Percentiles rank a stretch among this genome's conserved stretches.
These are phyloP conservation scores for Marronus borbonicus DNA, from an alignment of 2,888 invertebrate species.

Conservation along the genomic window DNA sequence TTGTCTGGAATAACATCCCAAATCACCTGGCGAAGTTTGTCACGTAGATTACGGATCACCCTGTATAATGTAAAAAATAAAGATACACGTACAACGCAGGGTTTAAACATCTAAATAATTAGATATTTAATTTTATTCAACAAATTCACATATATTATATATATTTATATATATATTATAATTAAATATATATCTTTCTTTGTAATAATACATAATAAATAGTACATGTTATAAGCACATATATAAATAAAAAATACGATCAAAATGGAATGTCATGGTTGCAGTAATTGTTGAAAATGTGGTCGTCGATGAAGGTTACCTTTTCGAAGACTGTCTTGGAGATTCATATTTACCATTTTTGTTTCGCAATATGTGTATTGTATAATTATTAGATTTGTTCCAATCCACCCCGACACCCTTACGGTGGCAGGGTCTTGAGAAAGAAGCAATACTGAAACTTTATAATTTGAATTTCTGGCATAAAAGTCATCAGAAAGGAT, in stretches of 20 bases:
- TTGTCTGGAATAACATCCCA: too few species aligned
- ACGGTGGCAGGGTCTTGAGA: too few species aligned
- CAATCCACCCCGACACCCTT: too few species aligned
- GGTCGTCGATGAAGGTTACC: too few species aligned
- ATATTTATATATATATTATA: constrained; percentile 31
- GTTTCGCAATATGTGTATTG: too few species aligned
- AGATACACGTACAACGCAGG: not conserved
- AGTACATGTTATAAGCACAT: constrained; percentile 47
- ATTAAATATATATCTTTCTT: constrained; percentile 42
- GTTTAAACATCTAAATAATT: constrained; percentile 15
- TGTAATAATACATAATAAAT: constrained; percentile 50
- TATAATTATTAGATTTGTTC: too few species aligned
- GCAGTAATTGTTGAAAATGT: constrained; percentile 17
- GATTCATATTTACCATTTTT: constrained; percentile 22
- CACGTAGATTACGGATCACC: too few species aligned
- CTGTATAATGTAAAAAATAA: too few species aligned
- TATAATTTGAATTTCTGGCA: too few species aligned
- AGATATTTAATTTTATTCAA: constrained; percentile 45
- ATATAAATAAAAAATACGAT: constrained; percentile 49
- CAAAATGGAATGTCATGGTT: constrained; percentile 56
- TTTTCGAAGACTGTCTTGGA: constrained; percentile 1
- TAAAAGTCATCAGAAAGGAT: too few species aligned
- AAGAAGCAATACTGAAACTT: too few species aligned
- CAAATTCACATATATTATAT: constrained; percentile 45
- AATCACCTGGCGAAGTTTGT: too few species aligned